A percentile compares a stretch with the other conserved stretches of the same genome.
phyloP scores from a whole-genome alignment of 92 coral and sea anemone genomes.

The Diadumene lineata region DNA sequence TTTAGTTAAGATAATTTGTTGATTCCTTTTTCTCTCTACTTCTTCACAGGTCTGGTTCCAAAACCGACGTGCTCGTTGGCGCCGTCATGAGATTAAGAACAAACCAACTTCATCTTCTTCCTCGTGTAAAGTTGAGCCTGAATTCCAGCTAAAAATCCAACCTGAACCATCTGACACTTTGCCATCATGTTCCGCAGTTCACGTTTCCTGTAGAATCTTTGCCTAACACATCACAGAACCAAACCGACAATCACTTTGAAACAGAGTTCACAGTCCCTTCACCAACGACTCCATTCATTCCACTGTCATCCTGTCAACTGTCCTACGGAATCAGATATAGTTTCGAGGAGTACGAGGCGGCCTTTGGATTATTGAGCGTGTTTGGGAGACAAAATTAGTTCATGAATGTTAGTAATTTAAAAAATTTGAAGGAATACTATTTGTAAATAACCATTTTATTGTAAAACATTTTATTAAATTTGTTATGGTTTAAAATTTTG shows the following conservation, averaged over 20 bases:
- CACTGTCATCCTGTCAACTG: slow-evolving; percentile 9
- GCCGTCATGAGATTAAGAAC: slow-evolving; percentile 72
- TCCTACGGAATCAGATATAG: slow-evolving; percentile 24
- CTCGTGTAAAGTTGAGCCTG: too few species aligned
- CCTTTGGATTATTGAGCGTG: slow-evolving; percentile 50
- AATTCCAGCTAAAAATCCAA: neutral
- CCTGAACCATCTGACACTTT: neutral
- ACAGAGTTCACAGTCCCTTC: neutral
- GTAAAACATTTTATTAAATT: too few species aligned
- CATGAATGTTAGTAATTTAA: neutral
- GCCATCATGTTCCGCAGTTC: neutral
- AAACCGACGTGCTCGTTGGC: slow-evolving; percentile 86
- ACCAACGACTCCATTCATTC: too few species aligned
- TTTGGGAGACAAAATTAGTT: slow-evolving; percentile 54
- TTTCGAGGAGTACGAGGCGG: slow-evolving; percentile 61
- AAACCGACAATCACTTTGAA: neutral
- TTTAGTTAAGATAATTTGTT: too few species aligned
- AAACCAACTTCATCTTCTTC: slow-evolving; percentile 72
- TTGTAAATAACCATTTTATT: too few species aligned
- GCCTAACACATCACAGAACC: neutral
- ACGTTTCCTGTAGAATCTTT: neutral
- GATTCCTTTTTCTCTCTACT: neutral
- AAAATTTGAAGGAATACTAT: neutral
- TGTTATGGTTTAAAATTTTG: too few species aligned
- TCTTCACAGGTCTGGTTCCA: slow-evolving; percentile 82